Base-by-base conservation (phyloP, 1,140 invertebrate species). In the Lordiphosa stackelbergi region DNA sequence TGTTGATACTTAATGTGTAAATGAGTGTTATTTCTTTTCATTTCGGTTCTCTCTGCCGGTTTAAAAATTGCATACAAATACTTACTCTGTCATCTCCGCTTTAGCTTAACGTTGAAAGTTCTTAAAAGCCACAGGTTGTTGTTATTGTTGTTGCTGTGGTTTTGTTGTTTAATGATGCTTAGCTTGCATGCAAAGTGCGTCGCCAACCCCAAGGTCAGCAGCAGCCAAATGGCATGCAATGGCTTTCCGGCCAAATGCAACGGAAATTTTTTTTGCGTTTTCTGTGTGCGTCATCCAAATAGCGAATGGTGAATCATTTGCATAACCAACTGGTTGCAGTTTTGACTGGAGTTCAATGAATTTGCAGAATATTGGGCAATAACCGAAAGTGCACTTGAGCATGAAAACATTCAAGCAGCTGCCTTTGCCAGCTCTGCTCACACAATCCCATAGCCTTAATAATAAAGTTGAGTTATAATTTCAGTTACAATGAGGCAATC, bases 401-500 rank as follows among this genome's bases (percentile, higher is more conserved):
- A 56, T 68, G 42, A 52, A 69, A 53, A 59, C 35, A 42, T 40
- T 36, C 37, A 40, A 35, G 38, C 61, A 71, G 66, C 66, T 70
- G 66, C 34, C 4, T 47, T 51, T 19, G 2, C 24, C 4, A 24
- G 22, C 22, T 24, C 22, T 24, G 22, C 22, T 24, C 22, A 58
- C 31, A 36, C 13, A 42, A 31, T 41, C 34, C 34, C 24, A 53
- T 58, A 66, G 65, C 64, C 19, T 68, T 55, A 59, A 66, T 59
- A 60, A 40, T 68, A 59, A 47, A 68, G 19, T 47, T 68, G 49
- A 68, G 28, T 31, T 40, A 54, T 48, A 16, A 57, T 41, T 71
- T 54, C 24, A 41, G 45, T 62, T 63, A 52, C 45, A 79, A 59
- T 70, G 54, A 54, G 45, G 70, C 61, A 78, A 78, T 69, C 57